Evolutionary conservation across 92 coral and sea anemone genomes (phyloP), one percentile per base, ranked within the genome.

Genomic region (Umimayanthus chanpuru): DNA sequence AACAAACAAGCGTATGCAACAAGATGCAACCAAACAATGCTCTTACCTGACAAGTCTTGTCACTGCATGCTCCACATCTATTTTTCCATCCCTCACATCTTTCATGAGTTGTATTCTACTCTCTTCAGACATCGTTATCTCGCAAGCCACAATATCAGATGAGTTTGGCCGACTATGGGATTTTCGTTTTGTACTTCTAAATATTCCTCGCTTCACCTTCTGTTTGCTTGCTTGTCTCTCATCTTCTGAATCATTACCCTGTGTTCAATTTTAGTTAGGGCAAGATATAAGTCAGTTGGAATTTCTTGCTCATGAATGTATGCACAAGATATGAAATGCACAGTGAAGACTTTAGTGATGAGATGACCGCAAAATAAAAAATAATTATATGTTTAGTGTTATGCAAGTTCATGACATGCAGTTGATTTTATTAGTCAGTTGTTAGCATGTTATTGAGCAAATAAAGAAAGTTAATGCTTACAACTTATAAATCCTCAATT

Each of bases 21-120:
- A 5, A 43, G 36, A 9, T 43, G 49, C 4, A 43, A 43, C 49
- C 49, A 43, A 6, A 83, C n/a, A 32, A 32, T 28, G 40, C 10
- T 4, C 36, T 38, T 81, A 97, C 98, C 96, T 97, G 50, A 81
- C 30, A 5, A 97, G 93, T 50, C 90, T 86, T 66, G 94, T 92
- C 8, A 94, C 79, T 5, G 99, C 99, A 53, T 97, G 91, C 70
- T 95, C 96, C 36, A 92, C 89, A 25, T 92, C 89, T 58, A 97
- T 89, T 38, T 94, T 93, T 66, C 93, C 92, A 68, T 81, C 91
- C 80, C 94, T 92, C 6, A 97, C 96, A 43, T 83, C 73, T 49
- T 89, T 94, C 99, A 97, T 95, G 53, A 97, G 90, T 80, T 91
- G 93, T 71, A 95, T 97, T 81, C 99, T 88, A 32, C 95, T 97